phyloP scores from a whole-genome alignment of 2,888 invertebrate genomes.

The Metallyticus violacea region DNA sequence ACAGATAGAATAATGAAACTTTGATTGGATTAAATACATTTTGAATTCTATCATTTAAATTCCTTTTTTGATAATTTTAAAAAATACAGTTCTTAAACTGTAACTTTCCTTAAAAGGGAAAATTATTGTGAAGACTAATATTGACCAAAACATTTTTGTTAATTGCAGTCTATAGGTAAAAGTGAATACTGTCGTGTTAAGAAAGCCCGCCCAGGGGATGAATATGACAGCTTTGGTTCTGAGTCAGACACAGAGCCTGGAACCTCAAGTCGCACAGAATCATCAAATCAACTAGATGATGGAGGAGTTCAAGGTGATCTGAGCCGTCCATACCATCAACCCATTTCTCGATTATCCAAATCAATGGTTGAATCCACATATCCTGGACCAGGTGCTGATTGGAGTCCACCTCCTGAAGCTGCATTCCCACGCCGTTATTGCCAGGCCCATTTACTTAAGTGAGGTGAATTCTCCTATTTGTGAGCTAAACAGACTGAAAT shows the following conservation, averaged over 20 bases:
- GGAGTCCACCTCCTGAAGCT: conserved; percentile 34
- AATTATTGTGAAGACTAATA: not conserved
- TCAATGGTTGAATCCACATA: conserved; percentile 14
- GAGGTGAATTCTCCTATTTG: not conserved
- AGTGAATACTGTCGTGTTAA: conserved; percentile 31
- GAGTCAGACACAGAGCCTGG: conserved; percentile 36
- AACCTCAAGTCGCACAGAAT: conserved; percentile 36
- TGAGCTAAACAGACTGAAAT: not conserved
- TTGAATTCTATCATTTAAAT: no score
- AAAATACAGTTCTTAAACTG: no score
- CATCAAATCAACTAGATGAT: conserved; percentile 36
- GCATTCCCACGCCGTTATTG: conserved; percentile 30
- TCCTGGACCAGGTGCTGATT: conserved; percentile 30
- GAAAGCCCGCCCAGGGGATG: conserved; percentile 28
- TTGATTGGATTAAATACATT: no score
- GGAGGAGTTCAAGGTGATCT: conserved; percentile 22
- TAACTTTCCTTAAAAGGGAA: no score
- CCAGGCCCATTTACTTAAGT: conserved; percentile 29
- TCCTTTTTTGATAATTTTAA: no score
- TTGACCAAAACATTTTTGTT: not conserved
- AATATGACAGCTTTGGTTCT: conserved; percentile 35
- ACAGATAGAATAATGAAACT: no score
- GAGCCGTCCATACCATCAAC: conserved; percentile 21
- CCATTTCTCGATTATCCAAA: conserved; percentile 17
- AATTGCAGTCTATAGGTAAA: conserved; percentile 25